phyloP scores from a whole-genome alignment of 1,140 invertebrate genomes.

The Drosophila bifasciata region DNA sequence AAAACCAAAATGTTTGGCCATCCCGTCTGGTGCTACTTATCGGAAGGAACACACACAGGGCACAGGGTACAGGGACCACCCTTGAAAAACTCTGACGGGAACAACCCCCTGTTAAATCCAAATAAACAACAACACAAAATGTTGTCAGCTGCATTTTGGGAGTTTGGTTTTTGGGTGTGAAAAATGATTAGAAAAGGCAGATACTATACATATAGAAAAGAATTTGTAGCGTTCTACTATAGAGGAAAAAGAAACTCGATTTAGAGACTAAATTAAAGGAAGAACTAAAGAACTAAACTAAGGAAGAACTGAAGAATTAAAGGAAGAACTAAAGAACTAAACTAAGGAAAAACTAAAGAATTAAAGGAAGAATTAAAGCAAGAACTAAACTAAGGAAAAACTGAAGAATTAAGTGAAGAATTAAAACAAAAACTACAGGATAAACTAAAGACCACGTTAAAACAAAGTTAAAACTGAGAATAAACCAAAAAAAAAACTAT shows the following conservation, averaged over 20 bases:
- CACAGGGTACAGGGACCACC: conserved; percentile 24
- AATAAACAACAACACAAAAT: conserved; percentile 49
- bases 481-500: too few relatives aligned
- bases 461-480: too few relatives aligned
- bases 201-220: conserved; percentile 1
- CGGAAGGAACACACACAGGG: conserved; percentile 8
- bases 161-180: conserved; percentile 36
- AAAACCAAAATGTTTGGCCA: conserved; percentile 10
- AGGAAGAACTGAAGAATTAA: too few relatives aligned
- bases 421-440: too few relatives aligned
- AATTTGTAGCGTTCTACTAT: neutral
- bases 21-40: conserved; percentile 52
- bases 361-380: too few relatives aligned
- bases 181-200: conserved; percentile 16
- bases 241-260: conserved; percentile 6
- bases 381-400: too few relatives aligned
- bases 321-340: neutral
- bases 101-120: conserved; percentile 30
- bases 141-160: conserved; percentile 69
- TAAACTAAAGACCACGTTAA: too few relatives aligned
- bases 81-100: conserved; percentile 7
- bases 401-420: too few relatives aligned
- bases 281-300: too few relatives aligned
- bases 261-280: conserved; percentile 7
- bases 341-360: too few relatives aligned